phyloP scores from a whole-genome alignment of 2,113 vertebrate genomes.

The Motacilla tschutschensis region DNA sequence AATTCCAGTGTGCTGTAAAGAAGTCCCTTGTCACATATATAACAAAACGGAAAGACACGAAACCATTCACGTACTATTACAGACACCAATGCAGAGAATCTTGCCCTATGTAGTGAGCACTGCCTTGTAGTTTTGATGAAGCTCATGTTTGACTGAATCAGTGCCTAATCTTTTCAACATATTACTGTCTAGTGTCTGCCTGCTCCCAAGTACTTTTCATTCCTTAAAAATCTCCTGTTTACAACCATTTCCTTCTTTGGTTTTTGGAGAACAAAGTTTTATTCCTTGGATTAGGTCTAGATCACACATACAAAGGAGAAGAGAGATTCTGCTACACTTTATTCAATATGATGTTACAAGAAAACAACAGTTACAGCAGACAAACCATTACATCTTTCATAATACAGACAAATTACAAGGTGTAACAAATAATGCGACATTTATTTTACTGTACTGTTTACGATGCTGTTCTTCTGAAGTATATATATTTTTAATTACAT shows the following conservation, averaged over 20 bases:
- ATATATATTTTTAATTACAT: constrained; percentile 71
- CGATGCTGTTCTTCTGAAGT: constrained; percentile 74
- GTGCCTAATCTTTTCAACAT: not conserved
- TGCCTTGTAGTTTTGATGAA: constrained; percentile 2
- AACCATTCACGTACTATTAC: not conserved
- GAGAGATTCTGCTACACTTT: constrained; percentile 82
- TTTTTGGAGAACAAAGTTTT: constrained; percentile 1
- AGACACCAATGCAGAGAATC: not conserved
- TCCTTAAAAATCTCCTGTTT: constrained; percentile 18
- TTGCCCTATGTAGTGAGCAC: not conserved
- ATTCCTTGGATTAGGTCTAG: not conserved
- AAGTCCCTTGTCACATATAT: not conserved
- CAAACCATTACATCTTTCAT: constrained; percentile 92
- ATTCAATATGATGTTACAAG: constrained; percentile 91
- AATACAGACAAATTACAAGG: constrained; percentile 91
- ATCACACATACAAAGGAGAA: constrained; percentile 26
- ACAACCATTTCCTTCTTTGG: not conserved
- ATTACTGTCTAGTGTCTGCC: not conserved
- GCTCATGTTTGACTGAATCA: constrained; percentile 1
- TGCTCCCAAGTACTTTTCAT: not conserved
- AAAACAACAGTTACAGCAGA: constrained; percentile 93
- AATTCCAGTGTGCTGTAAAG: not conserved
- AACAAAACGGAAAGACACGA: not conserved
- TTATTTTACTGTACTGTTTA: constrained; percentile 83
- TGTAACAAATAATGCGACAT: constrained; percentile 88